phyloP scores from a whole-genome alignment of 1,140 invertebrate species.

The Heliconius melpomene region DNA sequence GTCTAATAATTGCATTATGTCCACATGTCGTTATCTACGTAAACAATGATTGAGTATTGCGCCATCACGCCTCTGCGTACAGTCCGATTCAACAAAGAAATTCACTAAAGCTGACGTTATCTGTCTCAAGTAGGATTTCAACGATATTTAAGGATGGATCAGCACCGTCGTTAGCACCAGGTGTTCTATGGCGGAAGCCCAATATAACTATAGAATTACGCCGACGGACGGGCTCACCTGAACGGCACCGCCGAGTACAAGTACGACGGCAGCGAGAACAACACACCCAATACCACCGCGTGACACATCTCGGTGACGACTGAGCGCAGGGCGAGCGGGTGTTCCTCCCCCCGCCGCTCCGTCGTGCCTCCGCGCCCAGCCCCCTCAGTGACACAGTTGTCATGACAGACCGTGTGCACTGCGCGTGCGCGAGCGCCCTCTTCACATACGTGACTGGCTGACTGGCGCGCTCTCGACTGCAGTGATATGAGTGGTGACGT shows the following conservation, averaged over 20 bases:
- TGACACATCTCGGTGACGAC: conserved; percentile 67
- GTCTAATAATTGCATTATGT: not conserved
- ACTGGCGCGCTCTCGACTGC: not conserved
- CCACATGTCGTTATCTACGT: not conserved
- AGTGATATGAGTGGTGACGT: too few species aligned
- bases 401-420: not conserved
- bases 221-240: conserved; percentile 61
- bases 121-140: not conserved
- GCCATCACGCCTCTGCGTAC: not conserved
- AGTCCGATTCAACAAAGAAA: not conserved
- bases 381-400: conserved; percentile 13
- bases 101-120: conserved; percentile 7
- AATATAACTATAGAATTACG: not conserved
- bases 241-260: conserved; percentile 71
- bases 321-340: conserved; percentile 30
- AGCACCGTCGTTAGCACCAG: not conserved
- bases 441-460: too few species aligned
- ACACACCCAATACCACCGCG: conserved; percentile 71
- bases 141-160: conserved; percentile 15
- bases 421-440: conserved; percentile 10
- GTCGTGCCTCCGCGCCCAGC: not conserved
- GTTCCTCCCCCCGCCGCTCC: not conserved
- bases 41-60: not conserved
- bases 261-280: conserved; percentile 73
- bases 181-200: not conserved